These are phyloP conservation scores for Micromussa lordhowensis DNA, from an alignment of 92 coral and sea anemone genomes.

Conservation along the genomic window DNA sequence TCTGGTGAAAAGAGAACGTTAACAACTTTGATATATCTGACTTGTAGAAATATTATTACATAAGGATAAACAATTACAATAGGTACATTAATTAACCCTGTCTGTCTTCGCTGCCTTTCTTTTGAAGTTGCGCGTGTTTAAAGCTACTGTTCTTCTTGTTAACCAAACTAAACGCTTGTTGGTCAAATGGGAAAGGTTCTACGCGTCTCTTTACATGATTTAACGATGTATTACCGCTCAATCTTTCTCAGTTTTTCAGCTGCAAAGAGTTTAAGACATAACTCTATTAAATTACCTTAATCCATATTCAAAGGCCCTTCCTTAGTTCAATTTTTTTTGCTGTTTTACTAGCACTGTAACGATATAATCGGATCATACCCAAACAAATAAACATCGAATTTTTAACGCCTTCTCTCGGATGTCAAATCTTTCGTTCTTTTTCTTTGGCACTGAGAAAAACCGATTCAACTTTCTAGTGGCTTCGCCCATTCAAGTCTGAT, in stretches of 20 bases:
- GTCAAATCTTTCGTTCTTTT: not conserved
- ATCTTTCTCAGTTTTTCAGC: not conserved
- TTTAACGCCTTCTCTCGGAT: not conserved
- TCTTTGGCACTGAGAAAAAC: not conserved
- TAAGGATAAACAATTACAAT: not conserved
- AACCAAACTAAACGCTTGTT: not conserved
- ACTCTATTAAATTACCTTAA: not conserved
- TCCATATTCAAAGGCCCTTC: not conserved
- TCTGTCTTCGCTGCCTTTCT: not conserved
- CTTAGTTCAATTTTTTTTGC: not conserved
- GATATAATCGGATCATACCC: not conserved
- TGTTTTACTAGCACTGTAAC: not conserved
- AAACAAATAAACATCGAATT: not conserved
- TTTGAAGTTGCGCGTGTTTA: not conserved
- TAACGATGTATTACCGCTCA: not conserved
- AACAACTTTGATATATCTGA: not conserved
- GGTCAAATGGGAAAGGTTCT: not conserved
- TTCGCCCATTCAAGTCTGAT: not conserved
- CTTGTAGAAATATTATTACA: not conserved
- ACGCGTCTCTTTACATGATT: not conserved
- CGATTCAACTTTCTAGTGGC: not conserved
- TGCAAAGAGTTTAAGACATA: not conserved
- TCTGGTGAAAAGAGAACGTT: not conserved
- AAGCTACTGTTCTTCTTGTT: not conserved
- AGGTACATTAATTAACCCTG: not conserved